Evolutionary conservation across 2,888 invertebrate genomes (phyloP).

Genomic region (Acanthosepion lycidas): DNA sequence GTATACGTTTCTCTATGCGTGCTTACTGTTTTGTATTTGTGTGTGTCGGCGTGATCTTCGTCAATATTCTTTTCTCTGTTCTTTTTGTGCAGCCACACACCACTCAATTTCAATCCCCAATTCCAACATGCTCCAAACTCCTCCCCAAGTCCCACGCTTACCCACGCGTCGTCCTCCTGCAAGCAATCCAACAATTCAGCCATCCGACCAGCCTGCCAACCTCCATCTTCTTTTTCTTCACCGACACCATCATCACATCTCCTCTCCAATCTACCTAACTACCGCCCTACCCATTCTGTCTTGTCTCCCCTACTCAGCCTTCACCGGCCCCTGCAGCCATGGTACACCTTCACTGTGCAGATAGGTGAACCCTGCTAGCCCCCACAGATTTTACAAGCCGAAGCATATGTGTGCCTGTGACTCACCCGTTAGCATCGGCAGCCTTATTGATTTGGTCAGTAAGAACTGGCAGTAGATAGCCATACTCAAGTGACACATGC

Average conservation of each 20-base stretch:
- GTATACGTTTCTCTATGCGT: not conserved
- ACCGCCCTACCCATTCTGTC: not conserved
- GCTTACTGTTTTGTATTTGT: not conserved
- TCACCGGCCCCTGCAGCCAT: constrained; percentile 2
- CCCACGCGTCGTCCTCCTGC: not conserved
- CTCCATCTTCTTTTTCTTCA: not conserved
- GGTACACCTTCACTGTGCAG: constrained; percentile 24
- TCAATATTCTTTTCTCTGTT: not conserved
- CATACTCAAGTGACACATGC: not conserved
- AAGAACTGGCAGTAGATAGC: not conserved
- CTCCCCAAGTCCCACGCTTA: not conserved
- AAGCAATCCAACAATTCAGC: not conserved
- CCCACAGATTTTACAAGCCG: not conserved
- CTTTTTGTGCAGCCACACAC: not conserved
- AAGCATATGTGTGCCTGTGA: constrained; percentile 8
- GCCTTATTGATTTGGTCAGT: constrained; percentile 33
- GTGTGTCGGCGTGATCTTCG: not conserved
- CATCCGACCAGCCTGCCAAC: constrained; percentile 15
- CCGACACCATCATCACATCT: constrained; percentile 14
- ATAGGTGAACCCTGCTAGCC: constrained; percentile 33
- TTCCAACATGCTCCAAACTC: not conserved
- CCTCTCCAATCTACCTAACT: constrained; percentile 1
- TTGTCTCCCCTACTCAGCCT: not conserved
- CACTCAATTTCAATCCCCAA: not conserved
- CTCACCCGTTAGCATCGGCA: constrained; percentile 9